phyloP scores from a whole-genome alignment of 2,888 invertebrate species.

The Cheilosia variabilis region DNA sequence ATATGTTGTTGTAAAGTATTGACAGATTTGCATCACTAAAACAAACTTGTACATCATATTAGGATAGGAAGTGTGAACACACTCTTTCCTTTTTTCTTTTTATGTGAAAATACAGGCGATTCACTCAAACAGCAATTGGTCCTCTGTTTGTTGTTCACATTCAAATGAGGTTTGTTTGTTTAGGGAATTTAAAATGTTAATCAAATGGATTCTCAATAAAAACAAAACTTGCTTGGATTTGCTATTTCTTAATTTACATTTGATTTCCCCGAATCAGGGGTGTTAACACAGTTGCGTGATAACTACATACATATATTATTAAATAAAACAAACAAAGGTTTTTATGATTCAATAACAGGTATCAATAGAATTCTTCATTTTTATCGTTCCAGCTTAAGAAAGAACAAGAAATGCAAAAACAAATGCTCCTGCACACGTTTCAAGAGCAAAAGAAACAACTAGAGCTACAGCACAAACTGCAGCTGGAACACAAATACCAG shows the following conservation, averaged over 20 bases:
- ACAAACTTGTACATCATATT: not conserved
- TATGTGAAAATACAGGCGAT: too few species aligned
- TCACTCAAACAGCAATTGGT: too few species aligned
- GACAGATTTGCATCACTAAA: not conserved
- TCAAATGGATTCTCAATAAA: too few species aligned
- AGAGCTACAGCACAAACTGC: conserved; percentile 95
- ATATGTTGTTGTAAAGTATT: not conserved
- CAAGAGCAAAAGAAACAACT: conserved; percentile 96
- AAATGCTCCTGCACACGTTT: conserved; percentile 95
- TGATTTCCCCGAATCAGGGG: too few species aligned
- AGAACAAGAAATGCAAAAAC: conserved; percentile 96
- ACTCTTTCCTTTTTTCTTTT: too few species aligned
- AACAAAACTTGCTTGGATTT: too few species aligned
- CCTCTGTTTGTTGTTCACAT: too few species aligned
- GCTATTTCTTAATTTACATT: too few species aligned
- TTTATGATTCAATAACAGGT: conserved; percentile 66
- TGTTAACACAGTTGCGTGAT: not conserved
- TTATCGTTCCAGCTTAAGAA: conserved; percentile 90
- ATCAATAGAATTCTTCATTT: conserved; percentile 65
- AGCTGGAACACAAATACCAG: conserved; percentile 94
- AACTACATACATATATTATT: not conserved
- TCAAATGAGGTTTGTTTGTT: not conserved
- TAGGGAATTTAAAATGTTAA: not conserved
- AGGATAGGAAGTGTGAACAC: too few species aligned
- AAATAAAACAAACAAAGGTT: conserved; percentile 11